Evolutionary conservation across 2,797 vertebrate species (phyloP).

Genomic region (Onychomys leucogaster): DNA sequence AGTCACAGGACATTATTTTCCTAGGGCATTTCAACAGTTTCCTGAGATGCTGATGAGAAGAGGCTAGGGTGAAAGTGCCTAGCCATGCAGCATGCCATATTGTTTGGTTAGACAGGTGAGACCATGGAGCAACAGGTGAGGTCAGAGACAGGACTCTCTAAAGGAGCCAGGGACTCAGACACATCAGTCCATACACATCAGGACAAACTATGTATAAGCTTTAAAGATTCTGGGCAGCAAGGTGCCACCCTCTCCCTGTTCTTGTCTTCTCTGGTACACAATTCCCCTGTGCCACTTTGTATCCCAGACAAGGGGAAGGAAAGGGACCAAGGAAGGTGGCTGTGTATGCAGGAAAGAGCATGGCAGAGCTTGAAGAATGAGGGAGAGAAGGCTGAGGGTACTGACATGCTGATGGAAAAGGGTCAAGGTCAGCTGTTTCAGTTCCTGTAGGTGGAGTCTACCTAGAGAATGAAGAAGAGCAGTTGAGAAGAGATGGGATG

Average conservation of each 20-base stretch:
- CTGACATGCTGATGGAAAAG: background rate
- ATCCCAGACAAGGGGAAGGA: background rate
- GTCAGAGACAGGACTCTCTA: background rate
- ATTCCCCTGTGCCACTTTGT: background rate
- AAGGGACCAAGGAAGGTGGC: too few relatives aligned
- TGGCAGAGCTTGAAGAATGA: background rate
- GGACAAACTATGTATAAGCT: background rate
- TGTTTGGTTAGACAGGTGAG: rapidly evolving
- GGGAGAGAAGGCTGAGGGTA: too few relatives aligned
- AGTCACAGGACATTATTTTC: background rate
- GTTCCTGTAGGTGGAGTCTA: too few relatives aligned
- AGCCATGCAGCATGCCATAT: rapidly evolving
- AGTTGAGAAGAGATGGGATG: rapidly evolving
- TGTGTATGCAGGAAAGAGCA: background rate
- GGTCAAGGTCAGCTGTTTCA: background rate
- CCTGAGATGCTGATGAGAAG: background rate
- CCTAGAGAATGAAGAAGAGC: background rate
- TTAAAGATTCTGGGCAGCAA: background rate
- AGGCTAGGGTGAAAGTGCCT: rapidly evolving
- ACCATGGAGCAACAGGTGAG: rapidly evolving
- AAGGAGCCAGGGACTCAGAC: background rate
- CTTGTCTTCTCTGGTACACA: background rate
- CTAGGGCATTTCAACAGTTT: background rate
- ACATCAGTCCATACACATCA: background rate
- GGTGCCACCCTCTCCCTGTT: background rate